phyloP scores from a whole-genome alignment of 2,113 vertebrate genomes.

The Eublepharis macularius region DNA sequence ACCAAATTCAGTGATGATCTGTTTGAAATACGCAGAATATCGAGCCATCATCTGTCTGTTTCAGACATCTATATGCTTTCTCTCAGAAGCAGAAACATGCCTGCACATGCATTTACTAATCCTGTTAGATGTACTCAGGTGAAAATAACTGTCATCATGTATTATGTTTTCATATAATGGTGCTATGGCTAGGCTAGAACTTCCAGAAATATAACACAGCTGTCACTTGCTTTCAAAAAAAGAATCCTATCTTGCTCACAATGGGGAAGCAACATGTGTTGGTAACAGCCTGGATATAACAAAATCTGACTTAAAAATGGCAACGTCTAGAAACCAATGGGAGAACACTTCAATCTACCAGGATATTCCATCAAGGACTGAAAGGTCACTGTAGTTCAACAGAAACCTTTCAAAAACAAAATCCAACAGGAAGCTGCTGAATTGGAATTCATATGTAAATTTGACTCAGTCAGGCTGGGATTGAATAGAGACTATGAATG shows the following conservation, averaged over 20 bases:
- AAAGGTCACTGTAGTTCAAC: too few relatives aligned
- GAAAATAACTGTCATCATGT: neutral
- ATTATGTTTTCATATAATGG: neutral
- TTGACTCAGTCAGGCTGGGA: too few relatives aligned
- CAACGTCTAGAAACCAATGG: too few relatives aligned
- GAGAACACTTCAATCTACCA: too few relatives aligned
- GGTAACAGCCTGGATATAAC: too few relatives aligned
- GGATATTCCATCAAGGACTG: too few relatives aligned
- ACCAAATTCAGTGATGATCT: neutral
- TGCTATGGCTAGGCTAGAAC: neutral
- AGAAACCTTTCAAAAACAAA: too few relatives aligned
- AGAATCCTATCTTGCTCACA: neutral
- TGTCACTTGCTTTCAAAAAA: neutral
- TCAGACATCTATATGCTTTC: neutral
- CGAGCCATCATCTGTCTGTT: neutral
- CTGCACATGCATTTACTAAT: neutral
- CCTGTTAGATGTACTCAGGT: constrained; percentile 11
- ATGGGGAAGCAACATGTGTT: too few relatives aligned
- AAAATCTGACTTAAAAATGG: too few relatives aligned
- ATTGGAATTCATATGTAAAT: too few relatives aligned
- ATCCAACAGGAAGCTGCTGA: too few relatives aligned
- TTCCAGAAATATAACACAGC: neutral
- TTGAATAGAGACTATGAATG: too few relatives aligned
- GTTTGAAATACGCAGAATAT: neutral
- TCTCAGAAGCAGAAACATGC: constrained; percentile 1